Conservation (phyloP, 2,888 invertebrate genomes). For the Eudemis profundana region DNA sequence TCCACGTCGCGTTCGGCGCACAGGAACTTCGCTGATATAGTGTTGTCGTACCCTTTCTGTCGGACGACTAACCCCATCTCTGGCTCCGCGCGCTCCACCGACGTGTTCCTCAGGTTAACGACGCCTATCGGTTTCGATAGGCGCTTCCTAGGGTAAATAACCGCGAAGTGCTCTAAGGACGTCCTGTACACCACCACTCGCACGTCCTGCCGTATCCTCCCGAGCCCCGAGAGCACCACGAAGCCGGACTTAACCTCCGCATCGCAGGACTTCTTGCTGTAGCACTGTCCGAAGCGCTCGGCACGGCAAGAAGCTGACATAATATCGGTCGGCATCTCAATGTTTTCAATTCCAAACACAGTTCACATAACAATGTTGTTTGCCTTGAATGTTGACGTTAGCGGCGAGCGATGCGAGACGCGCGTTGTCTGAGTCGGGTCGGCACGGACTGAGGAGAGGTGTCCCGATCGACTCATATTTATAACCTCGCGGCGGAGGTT, state of each 20-base stretch:
- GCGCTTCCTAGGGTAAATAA: conserved; percentile 87
- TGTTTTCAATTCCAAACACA: conserved; percentile 57
- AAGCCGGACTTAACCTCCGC: conserved; percentile 87
- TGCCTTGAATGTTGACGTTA: conserved; percentile 54
- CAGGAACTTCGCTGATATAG: conserved; percentile 85
- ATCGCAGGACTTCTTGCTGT: conserved; percentile 68
- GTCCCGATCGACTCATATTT: conserved; percentile 62
- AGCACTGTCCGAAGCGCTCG: conserved; percentile 71
- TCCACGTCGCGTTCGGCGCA: conserved; percentile 86
- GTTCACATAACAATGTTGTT: conserved; percentile 57
- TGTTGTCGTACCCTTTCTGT: conserved; percentile 87
- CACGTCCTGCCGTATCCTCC: conserved; percentile 85
- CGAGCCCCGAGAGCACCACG: conserved; percentile 84
- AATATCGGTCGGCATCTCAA: conserved; percentile 74
- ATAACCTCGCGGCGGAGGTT: conserved; percentile 64
- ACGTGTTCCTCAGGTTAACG: conserved; percentile 86
- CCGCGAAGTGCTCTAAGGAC: conserved; percentile 87
- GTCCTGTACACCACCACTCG: conserved; percentile 87
- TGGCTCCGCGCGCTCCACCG: conserved; percentile 78
- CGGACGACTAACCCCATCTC: conserved; percentile 84
- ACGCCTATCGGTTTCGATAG: conserved; percentile 86
- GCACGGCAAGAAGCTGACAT: conserved; percentile 64
- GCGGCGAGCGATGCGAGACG: conserved; percentile 49
- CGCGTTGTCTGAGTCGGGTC: conserved; percentile 51
- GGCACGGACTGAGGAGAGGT: conserved; percentile 62